A percentile compares a stretch with the other conserved stretches of the same genome.
phyloP scores from a whole-genome alignment of 1,140 invertebrate genomes.

The Cotesia typhae region DNA sequence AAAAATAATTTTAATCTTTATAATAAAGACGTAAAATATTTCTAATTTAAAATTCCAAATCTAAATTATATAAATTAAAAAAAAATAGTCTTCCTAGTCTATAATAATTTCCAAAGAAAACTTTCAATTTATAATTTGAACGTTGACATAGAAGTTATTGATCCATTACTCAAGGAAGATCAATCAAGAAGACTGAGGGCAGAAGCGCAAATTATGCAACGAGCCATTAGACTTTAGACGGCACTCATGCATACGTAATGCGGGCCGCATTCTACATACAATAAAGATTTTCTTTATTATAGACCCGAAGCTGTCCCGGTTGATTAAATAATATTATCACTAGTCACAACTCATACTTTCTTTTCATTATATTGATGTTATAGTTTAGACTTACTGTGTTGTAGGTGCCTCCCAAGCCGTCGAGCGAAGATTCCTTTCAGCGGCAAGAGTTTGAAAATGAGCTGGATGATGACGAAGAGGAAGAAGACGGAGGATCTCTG shows the following conservation, averaged over 20 bases:
- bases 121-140: background rate
- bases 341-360: constrained; percentile 18
- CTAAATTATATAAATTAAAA: background rate
- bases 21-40: too few species aligned
- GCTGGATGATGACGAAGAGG: constrained; percentile 32
- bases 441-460: constrained; percentile 41
- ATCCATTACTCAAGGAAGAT: constrained; percentile 46
- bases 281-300: constrained; percentile 6
- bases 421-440: constrained; percentile 46
- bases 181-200: constrained; percentile 36
- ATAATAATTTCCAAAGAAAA: background rate
- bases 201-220: constrained; percentile 32
- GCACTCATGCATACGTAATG: constrained; percentile 16
- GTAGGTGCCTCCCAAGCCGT: constrained; percentile 41
- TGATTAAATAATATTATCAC: constrained; percentile 4
- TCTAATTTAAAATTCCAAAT: too few species aligned
- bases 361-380: background rate
- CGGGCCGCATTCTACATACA: background rate
- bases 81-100: background rate
- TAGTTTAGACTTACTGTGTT: constrained; percentile 37
- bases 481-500: constrained; percentile 48
- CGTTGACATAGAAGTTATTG: constrained; percentile 25
- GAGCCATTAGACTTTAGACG: background rate
- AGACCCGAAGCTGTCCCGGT: too few species aligned
- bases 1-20: too few species aligned